Evolutionary conservation across 2,113 vertebrate genomes (phyloP), one percentile per base, ranked within the genome.

Genomic region (Gallinago undulata): DNA sequence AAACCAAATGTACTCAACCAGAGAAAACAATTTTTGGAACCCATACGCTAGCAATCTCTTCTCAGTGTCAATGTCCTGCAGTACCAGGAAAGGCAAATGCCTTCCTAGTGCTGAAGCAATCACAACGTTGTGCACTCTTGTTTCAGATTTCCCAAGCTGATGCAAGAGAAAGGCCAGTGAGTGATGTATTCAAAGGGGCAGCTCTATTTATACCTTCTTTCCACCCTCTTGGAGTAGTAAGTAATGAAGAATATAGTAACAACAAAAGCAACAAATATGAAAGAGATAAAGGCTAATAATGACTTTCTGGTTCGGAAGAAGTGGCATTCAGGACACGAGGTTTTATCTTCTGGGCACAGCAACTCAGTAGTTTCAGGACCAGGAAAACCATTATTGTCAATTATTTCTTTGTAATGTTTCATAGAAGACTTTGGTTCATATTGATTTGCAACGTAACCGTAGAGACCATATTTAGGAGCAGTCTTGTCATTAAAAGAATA

Each of bases 401-500:
- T 99, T 90, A 99, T 99, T 97, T 98, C 98, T 83, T 97, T 98
- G 90, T 99, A 99, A 97, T 98, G 97, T 80, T 96, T 97, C 90
- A 99, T 93, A 4, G 99, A 99, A 8, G 98, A 98, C 94, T 99
- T 99, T 77, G 97, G 80, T 85, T 99, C 98, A 2, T 98, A 98
- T 8, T 98, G 98, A n/a, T 98, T 98, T 13, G 98, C 98, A 45
- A 98, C 68, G 0, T 99, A 98, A 93, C 98, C 98, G 79, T 99
- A 99, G 91, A 99, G 93, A 53, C 99, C 99, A 11, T 98, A 99
- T 55, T 98, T 98, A 0, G 99, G 99, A 97, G 99, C 98, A 13
- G 98, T 97, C 68, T 98, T 98, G 96, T 99, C 99, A 19, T 94
- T 99, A 85, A 99, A 98, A 18, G 99, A 99, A 91, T 99, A 99